Evolutionary conservation across 2,888 invertebrate genomes (phyloP).

Genomic region (Protodeltote pygarga): DNA sequence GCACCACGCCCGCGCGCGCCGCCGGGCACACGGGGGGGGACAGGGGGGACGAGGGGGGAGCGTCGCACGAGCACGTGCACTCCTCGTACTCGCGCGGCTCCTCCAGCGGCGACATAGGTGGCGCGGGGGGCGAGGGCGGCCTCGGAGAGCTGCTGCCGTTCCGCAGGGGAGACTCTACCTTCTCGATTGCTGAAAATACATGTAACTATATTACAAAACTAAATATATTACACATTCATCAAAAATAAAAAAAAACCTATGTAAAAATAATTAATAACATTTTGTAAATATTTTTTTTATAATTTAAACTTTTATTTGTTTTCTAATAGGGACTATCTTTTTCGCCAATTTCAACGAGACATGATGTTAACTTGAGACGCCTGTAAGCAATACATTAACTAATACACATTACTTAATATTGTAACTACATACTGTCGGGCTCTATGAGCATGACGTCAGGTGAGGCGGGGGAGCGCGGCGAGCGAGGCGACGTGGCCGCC

Average conservation of each 20-base stretch:
- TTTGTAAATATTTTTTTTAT: too few relatives aligned
- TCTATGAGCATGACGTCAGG: slow-evolving; percentile 83
- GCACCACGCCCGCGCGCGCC: slow-evolving; percentile 68
- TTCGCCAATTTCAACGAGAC: background rate
- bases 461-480: slow-evolving; percentile 60
- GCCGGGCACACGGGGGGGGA: slow-evolving; percentile 65
- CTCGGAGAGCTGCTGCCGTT: slow-evolving; percentile 62
- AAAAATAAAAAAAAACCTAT: too few relatives aligned
- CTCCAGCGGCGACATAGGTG: slow-evolving; percentile 61
- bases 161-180: slow-evolving; percentile 73
- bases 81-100: slow-evolving; percentile 65
- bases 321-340: background rate
- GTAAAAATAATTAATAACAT: too few relatives aligned
- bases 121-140: slow-evolving; percentile 64
- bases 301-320: too few relatives aligned
- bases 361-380: background rate
- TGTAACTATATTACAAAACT: background rate
- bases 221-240: too few relatives aligned
- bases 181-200: slow-evolving; percentile 53
- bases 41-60: slow-evolving; percentile 58
- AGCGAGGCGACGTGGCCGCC: slow-evolving; percentile 54
- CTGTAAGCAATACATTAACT: too few relatives aligned
- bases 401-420: too few relatives aligned
- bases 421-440: slow-evolving; percentile 63
- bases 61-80: slow-evolving; percentile 72